Conservation (phyloP, 2,113 vertebrate species). For the Festucalex cinctus region DNA sequence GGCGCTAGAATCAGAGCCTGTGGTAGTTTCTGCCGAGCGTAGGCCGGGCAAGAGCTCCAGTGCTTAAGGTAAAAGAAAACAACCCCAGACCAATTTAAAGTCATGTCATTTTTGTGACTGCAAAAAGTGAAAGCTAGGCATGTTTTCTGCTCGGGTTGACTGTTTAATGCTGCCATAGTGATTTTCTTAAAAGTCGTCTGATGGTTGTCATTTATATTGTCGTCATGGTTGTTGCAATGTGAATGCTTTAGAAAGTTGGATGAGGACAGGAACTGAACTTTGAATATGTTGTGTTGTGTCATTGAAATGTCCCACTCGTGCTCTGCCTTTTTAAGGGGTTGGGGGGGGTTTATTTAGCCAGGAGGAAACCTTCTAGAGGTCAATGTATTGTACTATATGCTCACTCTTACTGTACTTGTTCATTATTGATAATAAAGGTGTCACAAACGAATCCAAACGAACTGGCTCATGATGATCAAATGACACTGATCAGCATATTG, state of each 20-base stretch:
- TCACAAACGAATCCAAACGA: conserved; percentile 41
- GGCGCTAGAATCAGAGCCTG: conserved; percentile 98
- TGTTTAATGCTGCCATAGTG: conserved; percentile 38
- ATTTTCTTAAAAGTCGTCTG: conserved; percentile 39
- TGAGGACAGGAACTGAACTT: conserved; percentile 66
- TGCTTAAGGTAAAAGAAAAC: conserved; percentile 84
- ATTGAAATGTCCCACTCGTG: conserved; percentile 10
- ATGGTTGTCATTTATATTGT: conserved; percentile 3
- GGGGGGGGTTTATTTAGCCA: conserved; percentile 85
- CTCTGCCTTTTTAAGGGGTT: conserved; percentile 1
- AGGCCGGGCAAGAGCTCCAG: conserved; percentile 97
- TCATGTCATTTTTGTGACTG: conserved; percentile 49
- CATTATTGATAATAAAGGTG: conserved; percentile 72
- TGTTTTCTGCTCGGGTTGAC: conserved; percentile 39
- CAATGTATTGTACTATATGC: conserved; percentile 62
- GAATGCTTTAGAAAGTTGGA: conserved; percentile 65
- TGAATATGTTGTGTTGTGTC: conserved; percentile 23
- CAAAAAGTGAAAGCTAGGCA: conserved; percentile 63
- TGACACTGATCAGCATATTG: neutral
- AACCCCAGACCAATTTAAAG: neutral
- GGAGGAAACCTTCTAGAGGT: conserved; percentile 85
- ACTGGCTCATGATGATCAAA: neutral
- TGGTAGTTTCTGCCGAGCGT: conserved; percentile 99
- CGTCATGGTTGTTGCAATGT: conserved; percentile 17
- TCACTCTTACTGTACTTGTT: conserved; percentile 69